Evolutionary conservation across 2,888 invertebrate species (phyloP).

Genomic region (Bhutanitis thaidina): DNA sequence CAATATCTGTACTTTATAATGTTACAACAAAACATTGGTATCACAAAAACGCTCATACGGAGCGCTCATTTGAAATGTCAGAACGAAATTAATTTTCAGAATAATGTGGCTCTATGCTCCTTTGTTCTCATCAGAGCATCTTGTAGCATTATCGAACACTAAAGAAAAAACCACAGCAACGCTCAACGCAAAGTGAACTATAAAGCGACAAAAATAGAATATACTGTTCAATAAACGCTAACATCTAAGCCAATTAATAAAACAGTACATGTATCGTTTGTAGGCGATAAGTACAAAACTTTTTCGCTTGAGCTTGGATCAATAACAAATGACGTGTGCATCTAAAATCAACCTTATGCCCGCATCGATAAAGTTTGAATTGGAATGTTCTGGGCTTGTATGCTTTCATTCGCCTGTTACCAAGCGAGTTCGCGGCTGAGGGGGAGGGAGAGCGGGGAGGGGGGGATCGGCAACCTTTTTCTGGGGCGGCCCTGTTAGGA

Average conservation of each 20-base stretch:
- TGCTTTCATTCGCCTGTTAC: conserved; percentile 71
- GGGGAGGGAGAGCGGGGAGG: conserved; percentile 44
- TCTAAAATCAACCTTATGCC: rapidly evolving
- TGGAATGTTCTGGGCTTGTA: conserved; percentile 24
- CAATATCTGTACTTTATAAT: too few species aligned
- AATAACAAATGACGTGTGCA: conserved; percentile 44
- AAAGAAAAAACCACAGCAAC: not conserved
- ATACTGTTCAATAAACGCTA: conserved; percentile 20
- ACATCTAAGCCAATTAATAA: conserved; percentile 56
- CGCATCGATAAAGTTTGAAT: conserved; percentile 24
- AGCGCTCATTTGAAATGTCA: conserved; percentile 4
- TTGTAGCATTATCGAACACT: conserved; percentile 12
- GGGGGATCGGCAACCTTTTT: conserved; percentile 69
- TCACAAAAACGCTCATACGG: conserved; percentile 1
- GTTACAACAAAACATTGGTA: not conserved
- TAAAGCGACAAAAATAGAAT: conserved; percentile 16
- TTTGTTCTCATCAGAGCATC: conserved; percentile 15
- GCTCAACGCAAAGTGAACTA: not conserved
- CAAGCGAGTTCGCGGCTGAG: conserved; percentile 51
- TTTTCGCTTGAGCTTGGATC: conserved; percentile 74
- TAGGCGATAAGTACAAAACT: conserved; percentile 67
- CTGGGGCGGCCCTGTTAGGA: conserved; percentile 55
- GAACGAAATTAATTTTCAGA: conserved; percentile 22
- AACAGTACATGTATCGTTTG: conserved; percentile 56
- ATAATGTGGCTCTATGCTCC: conserved; percentile 14